Evolutionary conservation across 2,888 invertebrate genomes (phyloP).

Genomic region (Agrotis ipsilon): DNA sequence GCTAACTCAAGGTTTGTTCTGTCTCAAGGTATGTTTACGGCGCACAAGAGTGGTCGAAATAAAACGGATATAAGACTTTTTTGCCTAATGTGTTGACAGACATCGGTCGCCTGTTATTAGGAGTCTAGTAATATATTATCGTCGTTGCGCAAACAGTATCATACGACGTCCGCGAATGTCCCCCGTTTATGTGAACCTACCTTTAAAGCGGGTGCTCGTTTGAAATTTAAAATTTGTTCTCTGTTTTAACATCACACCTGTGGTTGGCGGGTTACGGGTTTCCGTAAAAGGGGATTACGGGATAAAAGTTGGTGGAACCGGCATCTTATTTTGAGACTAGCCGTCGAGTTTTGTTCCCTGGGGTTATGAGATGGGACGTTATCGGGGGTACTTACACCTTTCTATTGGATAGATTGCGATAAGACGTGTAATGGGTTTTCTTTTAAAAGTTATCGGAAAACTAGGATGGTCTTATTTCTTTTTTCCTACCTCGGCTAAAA

Average conservation of each 20-base stretch:
- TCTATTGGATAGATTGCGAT: constrained; percentile 27
- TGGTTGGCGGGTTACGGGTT: constrained; percentile 33
- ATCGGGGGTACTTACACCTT: constrained; percentile 10
- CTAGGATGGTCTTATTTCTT: not conserved
- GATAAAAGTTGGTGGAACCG: constrained; percentile 39
- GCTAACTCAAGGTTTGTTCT: too few relatives aligned
- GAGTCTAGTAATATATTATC: too few relatives aligned
- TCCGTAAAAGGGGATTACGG: constrained; percentile 28
- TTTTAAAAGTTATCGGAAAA: constrained; percentile 44
- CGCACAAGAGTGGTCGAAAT: too few relatives aligned
- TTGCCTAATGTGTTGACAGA: too few relatives aligned
- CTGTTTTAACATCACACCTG: constrained; percentile 48
- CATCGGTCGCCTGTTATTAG: too few relatives aligned
- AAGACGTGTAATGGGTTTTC: constrained; percentile 36
- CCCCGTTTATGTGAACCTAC: not conserved
- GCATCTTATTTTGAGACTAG: constrained; percentile 37
- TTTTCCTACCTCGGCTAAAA: not conserved
- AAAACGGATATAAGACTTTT: too few relatives aligned
- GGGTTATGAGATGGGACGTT: constrained; percentile 16
- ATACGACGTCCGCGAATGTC: not conserved
- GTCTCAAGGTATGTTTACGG: too few relatives aligned
- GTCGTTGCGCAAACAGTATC: too few relatives aligned
- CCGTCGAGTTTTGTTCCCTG: constrained; percentile 18
- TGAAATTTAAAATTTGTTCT: constrained; percentile 40
- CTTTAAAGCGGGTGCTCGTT: constrained; percentile 18